phyloP scores from a whole-genome alignment of 2,113 vertebrate species.

The Lutjanus erythropterus region DNA sequence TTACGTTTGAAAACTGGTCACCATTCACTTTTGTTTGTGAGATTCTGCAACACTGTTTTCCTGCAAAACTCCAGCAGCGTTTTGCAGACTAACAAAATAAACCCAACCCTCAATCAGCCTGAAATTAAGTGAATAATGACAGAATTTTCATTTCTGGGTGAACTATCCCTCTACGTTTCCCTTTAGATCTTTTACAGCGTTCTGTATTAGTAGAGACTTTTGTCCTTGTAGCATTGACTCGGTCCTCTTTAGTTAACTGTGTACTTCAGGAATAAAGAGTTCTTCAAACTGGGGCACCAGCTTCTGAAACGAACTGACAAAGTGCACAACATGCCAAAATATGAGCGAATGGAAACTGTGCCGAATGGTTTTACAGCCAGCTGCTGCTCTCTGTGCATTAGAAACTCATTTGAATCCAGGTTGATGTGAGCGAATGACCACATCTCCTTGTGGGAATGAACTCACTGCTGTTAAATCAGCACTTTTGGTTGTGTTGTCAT shows the following conservation, averaged over 20 bases:
- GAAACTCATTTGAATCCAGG: not conserved
- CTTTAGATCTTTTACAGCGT: too few relatives aligned
- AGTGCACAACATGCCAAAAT: constrained; percentile 30
- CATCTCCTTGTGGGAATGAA: constrained; percentile 19
- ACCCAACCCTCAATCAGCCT: too few relatives aligned
- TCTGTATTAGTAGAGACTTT: too few relatives aligned
- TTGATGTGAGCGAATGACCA: constrained; percentile 23
- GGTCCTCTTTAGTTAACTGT: not conserved
- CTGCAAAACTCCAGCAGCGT: too few relatives aligned
- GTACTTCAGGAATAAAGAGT: not conserved
- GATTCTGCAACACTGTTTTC: too few relatives aligned
- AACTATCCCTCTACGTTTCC: too few relatives aligned
- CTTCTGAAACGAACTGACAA: constrained; percentile 13
- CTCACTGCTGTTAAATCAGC: constrained; percentile 16
- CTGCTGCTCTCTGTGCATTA: constrained; percentile 15
- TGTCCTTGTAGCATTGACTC: too few relatives aligned
- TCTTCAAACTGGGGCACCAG: not conserved
- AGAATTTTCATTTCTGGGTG: too few relatives aligned
- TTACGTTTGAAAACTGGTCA: too few relatives aligned
- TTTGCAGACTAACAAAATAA: too few relatives aligned
- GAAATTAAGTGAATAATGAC: too few relatives aligned
- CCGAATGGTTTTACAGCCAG: constrained; percentile 3
- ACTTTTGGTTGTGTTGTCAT: not conserved
- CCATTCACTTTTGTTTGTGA: too few relatives aligned
- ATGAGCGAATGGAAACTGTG: constrained; percentile 52